A percentile compares a stretch with the other conserved stretches of the same genome.
phyloP scores from a whole-genome alignment of 2,888 invertebrate species.

The Dolichopus griseipennis region DNA sequence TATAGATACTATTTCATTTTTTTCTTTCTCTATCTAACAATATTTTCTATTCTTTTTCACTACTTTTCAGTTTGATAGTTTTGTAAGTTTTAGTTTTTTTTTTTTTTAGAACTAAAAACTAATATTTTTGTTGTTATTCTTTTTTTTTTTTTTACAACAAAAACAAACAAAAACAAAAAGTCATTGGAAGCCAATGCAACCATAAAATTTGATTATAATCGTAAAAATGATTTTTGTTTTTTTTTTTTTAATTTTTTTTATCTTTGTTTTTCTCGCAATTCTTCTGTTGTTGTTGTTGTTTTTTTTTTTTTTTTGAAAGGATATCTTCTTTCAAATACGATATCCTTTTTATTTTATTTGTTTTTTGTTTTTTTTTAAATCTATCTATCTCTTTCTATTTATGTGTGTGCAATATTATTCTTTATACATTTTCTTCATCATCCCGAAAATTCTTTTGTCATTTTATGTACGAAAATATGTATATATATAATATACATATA shows the following conservation, averaged over 20 bases:
- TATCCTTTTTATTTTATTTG: not conserved
- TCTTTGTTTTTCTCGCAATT: too few relatives aligned
- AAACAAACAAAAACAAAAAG: not conserved
- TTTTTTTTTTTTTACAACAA: too few relatives aligned
- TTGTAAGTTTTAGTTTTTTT: not conserved
- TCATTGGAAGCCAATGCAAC: slow-evolving; percentile 10
- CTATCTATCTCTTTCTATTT: too few relatives aligned
- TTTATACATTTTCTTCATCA: not conserved
- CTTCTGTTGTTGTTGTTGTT: too few relatives aligned
- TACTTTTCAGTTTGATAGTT: not conserved
- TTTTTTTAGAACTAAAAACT: too few relatives aligned
- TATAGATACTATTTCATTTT: too few relatives aligned
- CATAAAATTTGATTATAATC: slow-evolving; percentile 9
- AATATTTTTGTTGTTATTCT: not conserved
- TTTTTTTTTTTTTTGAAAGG: not conserved
- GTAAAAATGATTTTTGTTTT: not conserved
- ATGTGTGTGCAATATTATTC: not conserved
- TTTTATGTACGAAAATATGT: not conserved
- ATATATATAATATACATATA: too few relatives aligned
- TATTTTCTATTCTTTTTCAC: not conserved
- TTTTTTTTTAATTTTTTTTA: too few relatives aligned
- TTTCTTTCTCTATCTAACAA: too few relatives aligned
- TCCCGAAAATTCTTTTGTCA: not conserved
- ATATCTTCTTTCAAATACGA: slow-evolving; percentile 1
- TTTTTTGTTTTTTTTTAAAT: not conserved